A percentile compares a stretch with the other conserved stretches of the same genome.
Evolutionary conservation across 2,797 vertebrate genomes (phyloP).

Genomic region (Heliangelus exortis): DNA sequence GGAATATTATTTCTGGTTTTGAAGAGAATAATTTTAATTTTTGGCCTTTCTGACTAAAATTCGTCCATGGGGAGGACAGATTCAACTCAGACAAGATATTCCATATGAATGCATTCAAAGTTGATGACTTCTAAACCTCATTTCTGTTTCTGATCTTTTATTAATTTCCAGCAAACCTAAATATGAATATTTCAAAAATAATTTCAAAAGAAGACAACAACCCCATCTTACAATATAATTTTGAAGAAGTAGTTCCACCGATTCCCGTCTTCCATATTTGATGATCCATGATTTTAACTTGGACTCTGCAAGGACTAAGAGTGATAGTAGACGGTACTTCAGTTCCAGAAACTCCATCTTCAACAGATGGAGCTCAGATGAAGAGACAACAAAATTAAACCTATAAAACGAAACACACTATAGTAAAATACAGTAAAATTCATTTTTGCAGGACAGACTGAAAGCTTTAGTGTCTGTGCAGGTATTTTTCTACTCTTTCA

Average conservation of each 20-base stretch:
- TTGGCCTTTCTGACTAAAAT: background rate
- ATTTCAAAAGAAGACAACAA: background rate
- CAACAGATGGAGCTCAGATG: conserved; percentile 93
- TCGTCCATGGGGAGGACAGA: background rate
- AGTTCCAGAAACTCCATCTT: conserved; percentile 98
- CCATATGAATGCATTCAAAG: background rate
- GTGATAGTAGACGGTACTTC: conserved; percentile 95
- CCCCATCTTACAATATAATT: conserved; percentile 89
- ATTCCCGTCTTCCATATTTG: conserved; percentile 95
- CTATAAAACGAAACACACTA: conserved; percentile 78
- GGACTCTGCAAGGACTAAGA: conserved; percentile 93
- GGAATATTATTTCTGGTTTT: background rate
- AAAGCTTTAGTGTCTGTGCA: conserved; percentile 13
- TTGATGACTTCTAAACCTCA: background rate
- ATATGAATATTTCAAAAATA: background rate
- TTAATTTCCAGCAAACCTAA: background rate
- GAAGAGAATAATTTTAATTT: background rate
- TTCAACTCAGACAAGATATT: background rate
- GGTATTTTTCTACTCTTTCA: conserved; percentile 16
- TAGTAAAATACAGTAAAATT: conserved; percentile 52
- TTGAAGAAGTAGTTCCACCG: conserved; percentile 92
- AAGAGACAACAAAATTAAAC: conserved; percentile 93
- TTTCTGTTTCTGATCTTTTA: background rate
- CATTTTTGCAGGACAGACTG: conserved; percentile 34
- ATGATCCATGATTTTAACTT: conserved; percentile 99